Base-by-base conservation (phyloP, 2,888 invertebrate species). In the Acrobasis suavella region DNA sequence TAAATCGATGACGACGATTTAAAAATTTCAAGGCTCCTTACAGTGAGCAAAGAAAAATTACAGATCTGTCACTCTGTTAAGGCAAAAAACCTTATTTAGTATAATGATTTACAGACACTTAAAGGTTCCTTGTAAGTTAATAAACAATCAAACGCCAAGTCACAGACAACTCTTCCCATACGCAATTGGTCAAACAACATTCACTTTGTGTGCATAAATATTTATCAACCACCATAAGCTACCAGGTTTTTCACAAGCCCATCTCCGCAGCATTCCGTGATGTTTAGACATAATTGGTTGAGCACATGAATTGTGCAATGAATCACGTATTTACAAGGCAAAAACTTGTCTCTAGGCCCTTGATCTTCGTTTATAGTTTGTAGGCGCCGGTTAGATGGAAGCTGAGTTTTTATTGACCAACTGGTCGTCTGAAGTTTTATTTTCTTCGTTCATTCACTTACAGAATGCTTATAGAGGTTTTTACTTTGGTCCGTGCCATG, bases 241-340 rank as follows among this genome's bases (percentile, higher is more conserved):
- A 52, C 22, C 37, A 8, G 12, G 10, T 58, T 60, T 59, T 60
- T 60, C 50, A 60, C 59, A 60, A 60, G 59, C 51, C 50, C 38
- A 60, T 38, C 50, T 50, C n/a, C 50, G 58, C 14, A 50, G 50
- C 59, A 60, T 60, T 51, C 37, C 51, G 16, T n/a, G 38, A 39
- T 60, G 50, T 50, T 59, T 59, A 54, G 32, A 61, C 50, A 59
- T 46, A 62, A 54, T 52, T 46, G 50, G 17, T 22, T 15, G 54
- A 38, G 62, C 17, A 52, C 59, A 50, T 39, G 50, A 37, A 49
- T 58, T 49, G 32, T 32, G 50, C 50, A 58, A 58, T 58, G 50
- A 58, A 58, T 58, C 58, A 58, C 9, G 49, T 17, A 3, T 9
- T 2, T 17, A 52, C 6, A 50, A 22, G 17, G 16, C 9, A 37